A percentile compares a stretch with the other conserved stretches of the same genome.
phyloP scores from a whole-genome alignment of 2,113 vertebrate genomes.

The Tautogolabrus adspersus region DNA sequence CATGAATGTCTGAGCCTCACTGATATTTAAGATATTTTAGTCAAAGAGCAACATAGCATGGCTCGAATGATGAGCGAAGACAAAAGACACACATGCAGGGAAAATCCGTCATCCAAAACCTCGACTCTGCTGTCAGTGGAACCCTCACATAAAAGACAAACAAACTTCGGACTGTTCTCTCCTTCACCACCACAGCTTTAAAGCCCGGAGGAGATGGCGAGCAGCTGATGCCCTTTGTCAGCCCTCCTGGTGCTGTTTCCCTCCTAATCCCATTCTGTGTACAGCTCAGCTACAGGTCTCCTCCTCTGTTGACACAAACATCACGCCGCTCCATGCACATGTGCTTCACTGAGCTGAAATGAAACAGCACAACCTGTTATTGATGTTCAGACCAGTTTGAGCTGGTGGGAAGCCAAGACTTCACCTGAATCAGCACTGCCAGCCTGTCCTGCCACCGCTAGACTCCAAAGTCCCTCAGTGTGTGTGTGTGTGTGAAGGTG shows the following conservation, averaged over 20 bases:
- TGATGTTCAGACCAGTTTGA: slow-evolving; percentile 4
- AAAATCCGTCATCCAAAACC: too few species aligned
- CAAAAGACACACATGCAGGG: too few species aligned
- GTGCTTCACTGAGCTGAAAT: background rate
- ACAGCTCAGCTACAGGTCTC: slow-evolving; percentile 10
- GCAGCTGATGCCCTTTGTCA: background rate
- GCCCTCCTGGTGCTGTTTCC: background rate
- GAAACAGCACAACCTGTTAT: background rate
- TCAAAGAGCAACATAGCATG: too few species aligned
- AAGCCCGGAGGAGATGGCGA: background rate
- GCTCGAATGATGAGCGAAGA: too few species aligned
- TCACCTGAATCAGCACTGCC: slow-evolving; percentile 6
- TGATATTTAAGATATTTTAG: too few species aligned
- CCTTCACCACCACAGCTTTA: background rate
- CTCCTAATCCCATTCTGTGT: slow-evolving; percentile 1
- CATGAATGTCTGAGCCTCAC: too few species aligned
- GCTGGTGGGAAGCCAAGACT: background rate
- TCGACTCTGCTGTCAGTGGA: too few species aligned
- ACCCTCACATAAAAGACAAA: background rate
- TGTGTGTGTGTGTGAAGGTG: background rate
- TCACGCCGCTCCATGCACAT: background rate
- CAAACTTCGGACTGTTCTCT: background rate
- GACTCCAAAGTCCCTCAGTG: background rate
- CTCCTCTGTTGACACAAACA: background rate
- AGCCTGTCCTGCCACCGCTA: background rate